Conservation (phyloP, 92 coral and sea anemone genomes). For the Nematostella vectensis region DNA sequence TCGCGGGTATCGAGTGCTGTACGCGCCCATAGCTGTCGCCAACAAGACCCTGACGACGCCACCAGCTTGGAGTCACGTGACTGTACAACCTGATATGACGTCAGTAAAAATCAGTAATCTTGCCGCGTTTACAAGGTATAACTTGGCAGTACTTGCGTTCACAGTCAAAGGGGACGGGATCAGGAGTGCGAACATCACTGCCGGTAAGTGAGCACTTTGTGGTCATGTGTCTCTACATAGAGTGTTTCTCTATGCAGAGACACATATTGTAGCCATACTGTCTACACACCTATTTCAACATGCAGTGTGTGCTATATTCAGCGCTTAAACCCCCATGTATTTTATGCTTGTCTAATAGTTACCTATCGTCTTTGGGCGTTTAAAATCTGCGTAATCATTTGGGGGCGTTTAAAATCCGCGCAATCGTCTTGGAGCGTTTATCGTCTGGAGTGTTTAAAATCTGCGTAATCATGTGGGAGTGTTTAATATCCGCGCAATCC, state of each 20-base stretch:
- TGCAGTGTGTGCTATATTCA: too few relatives aligned
- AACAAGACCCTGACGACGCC: conserved; percentile 22
- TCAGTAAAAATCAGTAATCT: conserved; percentile 32
- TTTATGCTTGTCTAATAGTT: too few relatives aligned
- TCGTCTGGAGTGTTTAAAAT: too few relatives aligned
- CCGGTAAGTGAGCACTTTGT: conserved; percentile 35
- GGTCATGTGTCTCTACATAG: background rate
- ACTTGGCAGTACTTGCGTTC: conserved; percentile 61
- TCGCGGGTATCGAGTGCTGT: conserved; percentile 75
- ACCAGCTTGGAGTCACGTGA: conserved; percentile 1
- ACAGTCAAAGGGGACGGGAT: conserved; percentile 79
- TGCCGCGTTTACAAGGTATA: conserved; percentile 64
- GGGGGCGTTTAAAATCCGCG: too few relatives aligned
- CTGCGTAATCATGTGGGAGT: too few relatives aligned
- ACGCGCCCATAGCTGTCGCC: conserved; percentile 57
- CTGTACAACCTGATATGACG: conserved; percentile 21
- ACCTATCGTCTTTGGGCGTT: too few relatives aligned
- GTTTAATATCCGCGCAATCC: too few relatives aligned
- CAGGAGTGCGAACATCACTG: conserved; percentile 32
- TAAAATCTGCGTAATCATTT: too few relatives aligned
- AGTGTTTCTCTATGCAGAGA: background rate
- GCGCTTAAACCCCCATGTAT: too few relatives aligned
- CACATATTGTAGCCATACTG: too few relatives aligned
- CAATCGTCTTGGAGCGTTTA: too few relatives aligned
- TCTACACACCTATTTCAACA: too few relatives aligned